phyloP scores from a whole-genome alignment of 2,888 invertebrate genomes.

The Marasmarcha lunaedactyla region DNA sequence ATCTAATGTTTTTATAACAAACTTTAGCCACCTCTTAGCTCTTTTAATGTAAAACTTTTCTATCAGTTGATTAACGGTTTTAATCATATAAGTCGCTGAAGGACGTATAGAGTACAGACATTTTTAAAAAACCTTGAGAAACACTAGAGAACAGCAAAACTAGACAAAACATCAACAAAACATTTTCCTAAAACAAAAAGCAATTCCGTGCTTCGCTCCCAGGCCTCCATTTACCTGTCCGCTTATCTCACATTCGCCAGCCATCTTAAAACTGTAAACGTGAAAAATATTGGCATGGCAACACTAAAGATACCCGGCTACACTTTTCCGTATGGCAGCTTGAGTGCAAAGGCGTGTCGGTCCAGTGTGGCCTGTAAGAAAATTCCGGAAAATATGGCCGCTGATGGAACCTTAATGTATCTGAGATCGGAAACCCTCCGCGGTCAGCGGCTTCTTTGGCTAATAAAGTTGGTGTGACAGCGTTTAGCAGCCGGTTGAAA shows the following conservation, averaged over 20 bases:
- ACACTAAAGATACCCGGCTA: slow-evolving; percentile 46
- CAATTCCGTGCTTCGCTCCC: neutral
- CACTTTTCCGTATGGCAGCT: slow-evolving; percentile 24
- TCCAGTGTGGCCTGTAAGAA: slow-evolving; percentile 47
- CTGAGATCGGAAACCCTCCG: slow-evolving; percentile 54
- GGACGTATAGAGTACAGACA: no score
- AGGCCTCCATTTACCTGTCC: neutral
- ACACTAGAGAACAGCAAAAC: no score
- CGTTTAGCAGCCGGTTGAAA: neutral
- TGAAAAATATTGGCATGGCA: slow-evolving; percentile 42
- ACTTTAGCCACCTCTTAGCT: no score
- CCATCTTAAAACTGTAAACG: slow-evolving; percentile 24
- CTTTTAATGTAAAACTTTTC: no score
- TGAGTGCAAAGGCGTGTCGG: slow-evolving; percentile 68
- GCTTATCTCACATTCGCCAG: slow-evolving; percentile 15
- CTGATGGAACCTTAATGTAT: slow-evolving; percentile 67
- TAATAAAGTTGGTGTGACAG: slow-evolving; percentile 31
- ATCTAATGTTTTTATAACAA: no score
- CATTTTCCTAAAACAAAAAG: neutral
- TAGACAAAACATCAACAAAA: no score
- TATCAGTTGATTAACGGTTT: no score
- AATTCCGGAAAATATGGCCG: slow-evolving; percentile 63
- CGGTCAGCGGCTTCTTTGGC: slow-evolving; percentile 50
- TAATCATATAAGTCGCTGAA: no score
- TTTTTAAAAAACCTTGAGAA: no score